phyloP scores from a whole-genome alignment of 2,113 vertebrate genomes.

The Psephotus haematonotus region DNA sequence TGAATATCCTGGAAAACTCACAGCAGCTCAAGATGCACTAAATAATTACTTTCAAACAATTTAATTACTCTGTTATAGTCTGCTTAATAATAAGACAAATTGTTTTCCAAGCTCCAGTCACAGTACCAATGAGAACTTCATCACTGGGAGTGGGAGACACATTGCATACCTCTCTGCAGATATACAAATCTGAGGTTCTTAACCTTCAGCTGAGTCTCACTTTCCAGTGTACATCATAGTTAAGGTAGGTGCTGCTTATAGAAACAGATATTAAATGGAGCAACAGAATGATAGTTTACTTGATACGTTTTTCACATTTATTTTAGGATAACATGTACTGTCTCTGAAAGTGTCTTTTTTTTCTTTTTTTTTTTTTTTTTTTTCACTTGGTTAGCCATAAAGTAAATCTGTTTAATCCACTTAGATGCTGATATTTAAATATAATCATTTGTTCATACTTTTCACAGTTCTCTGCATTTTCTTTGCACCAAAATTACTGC shows the following conservation, averaged over 20 bases:
- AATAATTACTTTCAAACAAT: neutral
- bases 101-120: neutral
- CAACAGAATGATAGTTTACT: neutral
- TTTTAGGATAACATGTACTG: neutral
- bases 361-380: neutral
- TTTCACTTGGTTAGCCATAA: neutral
- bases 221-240: neutral
- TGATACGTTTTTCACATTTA: neutral
- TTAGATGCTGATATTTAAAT: neutral
- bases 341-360: fast-evolving
- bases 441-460: neutral
- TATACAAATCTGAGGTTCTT: neutral
- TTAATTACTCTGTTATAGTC: neutral
- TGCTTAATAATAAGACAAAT: neutral
- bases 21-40: neutral
- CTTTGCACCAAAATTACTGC: neutral
- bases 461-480: neutral
- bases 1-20: neutral
- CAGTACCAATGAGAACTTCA: neutral
- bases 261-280: neutral
- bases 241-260: neutral
- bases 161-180: neutral
- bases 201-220: neutral
- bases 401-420: neutral
- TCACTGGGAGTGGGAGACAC: neutral